Base-by-base conservation (phyloP, 2,113 vertebrate genomes). In the Muscicapa adusta region DNA sequence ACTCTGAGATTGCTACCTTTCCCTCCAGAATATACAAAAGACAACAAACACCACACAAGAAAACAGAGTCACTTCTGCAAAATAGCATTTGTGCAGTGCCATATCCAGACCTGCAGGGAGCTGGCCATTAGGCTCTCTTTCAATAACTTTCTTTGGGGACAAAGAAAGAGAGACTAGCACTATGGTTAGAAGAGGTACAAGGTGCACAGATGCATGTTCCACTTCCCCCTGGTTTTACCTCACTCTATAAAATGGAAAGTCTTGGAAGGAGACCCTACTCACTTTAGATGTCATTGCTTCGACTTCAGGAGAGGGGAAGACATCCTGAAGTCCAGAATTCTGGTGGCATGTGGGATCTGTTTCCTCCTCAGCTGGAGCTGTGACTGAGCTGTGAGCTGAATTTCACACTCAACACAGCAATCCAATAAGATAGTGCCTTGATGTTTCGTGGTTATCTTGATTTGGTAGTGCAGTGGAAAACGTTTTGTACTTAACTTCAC, bases 381-480 rank as follows among this genome's bases (percentile, higher is more conserved):
- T 36, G 50, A 31, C 54, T n/a, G 47, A 88, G 33, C 11, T 75
- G 51, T 71, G 43, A 86, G 40, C 14, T 57, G 68, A 88, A 86
- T 93, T 93, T 77, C 45, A 53, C 6, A 22, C 61, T 71, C 40
- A 63, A 10, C 53, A 23, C 43, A 74, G 48, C 0, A 14, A 88
- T 80, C 36, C 40, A 42, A 26, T 80, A 86, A 85, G 65, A 67
- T 7, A 90, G 60, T n/a, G 51, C 50, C 79, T 90, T 80, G 72
- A 73, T 71, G 36, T 88, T 95, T 88, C 57, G 60, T 86, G 85
- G 76, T 94, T 92, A 67, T 94, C 89, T 91, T 93, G 92, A 95
- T 93, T 94, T 86, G 60, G 88, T 66, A 90, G 72, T 67, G 63
- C 72, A 65, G 56, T 45, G 56, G 65, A 90, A 91, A 95, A 79